phyloP scores from a whole-genome alignment of 2,113 vertebrate genomes.

The Turdus rufiventris region DNA sequence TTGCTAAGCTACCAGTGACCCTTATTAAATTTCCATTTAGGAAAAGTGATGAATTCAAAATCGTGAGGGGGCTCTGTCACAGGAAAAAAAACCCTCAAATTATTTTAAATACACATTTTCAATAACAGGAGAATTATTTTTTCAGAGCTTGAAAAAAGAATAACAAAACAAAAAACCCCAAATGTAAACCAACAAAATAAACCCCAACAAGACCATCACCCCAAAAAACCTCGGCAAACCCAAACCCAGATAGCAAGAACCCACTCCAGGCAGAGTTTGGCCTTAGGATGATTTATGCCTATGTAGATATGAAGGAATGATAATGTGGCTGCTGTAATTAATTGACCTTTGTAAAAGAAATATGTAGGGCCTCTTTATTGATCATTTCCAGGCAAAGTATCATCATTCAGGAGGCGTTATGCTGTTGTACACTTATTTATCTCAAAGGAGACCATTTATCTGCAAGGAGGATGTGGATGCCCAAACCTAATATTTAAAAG shows the following conservation, averaged over 20 bases:
- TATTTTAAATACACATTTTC: neutral
- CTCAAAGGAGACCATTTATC: neutral
- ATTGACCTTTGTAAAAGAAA: neutral
- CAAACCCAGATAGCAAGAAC: neutral
- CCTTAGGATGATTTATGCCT: neutral
- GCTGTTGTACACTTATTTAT: neutral
- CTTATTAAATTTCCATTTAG: conserved; percentile 25
- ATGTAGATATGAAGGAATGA: neutral
- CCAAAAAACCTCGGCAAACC: neutral
- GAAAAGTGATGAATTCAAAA: neutral
- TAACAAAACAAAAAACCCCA: too few relatives aligned
- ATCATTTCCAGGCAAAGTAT: neutral
- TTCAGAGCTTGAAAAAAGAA: neutral
- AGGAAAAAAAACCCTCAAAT: neutral
- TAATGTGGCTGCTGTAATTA: neutral
- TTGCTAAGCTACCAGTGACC: conserved; percentile 65
- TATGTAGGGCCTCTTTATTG: neutral
- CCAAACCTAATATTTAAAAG: neutral
- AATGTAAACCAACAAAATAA: neutral
- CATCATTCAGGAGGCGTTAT: neutral
- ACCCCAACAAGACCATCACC: neutral
- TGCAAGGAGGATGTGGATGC: neutral
- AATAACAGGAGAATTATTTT: neutral
- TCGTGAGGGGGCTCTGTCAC: neutral
- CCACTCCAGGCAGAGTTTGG: neutral